Evolutionary conservation across 2,797 vertebrate genomes (phyloP).

Genomic region (Gambusia yucatana): DNA sequence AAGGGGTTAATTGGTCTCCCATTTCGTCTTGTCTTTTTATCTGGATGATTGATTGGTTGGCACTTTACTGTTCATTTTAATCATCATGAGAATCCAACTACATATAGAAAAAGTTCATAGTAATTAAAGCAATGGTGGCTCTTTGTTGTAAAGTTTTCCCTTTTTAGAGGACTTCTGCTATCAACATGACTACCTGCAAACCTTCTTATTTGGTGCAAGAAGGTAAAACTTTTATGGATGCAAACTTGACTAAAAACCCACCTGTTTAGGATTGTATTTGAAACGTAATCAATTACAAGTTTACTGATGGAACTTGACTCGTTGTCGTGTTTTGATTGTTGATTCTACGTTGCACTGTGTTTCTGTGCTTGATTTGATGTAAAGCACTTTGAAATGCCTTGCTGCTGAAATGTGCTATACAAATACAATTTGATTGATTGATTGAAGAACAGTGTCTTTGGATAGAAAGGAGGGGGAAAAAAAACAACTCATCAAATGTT

Average conservation of each 20-base stretch:
- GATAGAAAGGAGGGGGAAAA: not conserved
- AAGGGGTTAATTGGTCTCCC: too few species aligned
- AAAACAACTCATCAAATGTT: not conserved
- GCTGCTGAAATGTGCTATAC: too few species aligned
- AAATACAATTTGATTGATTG: too few species aligned
- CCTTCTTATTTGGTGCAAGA: not conserved
- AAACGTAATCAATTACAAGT: too few species aligned
- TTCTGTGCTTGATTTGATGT: too few species aligned
- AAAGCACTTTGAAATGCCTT: too few species aligned
- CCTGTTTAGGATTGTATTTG: too few species aligned
- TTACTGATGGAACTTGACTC: too few species aligned
- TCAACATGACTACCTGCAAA: not conserved
- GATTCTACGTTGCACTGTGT: too few species aligned
- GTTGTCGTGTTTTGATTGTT: too few species aligned
- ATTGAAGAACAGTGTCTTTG: not conserved
- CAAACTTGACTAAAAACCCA: too few species aligned
- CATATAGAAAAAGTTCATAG: not conserved
- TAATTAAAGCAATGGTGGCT: not conserved
- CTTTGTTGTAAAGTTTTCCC: not conserved
- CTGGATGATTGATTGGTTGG: not conserved
- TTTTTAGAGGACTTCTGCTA: not conserved
- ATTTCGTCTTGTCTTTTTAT: not conserved
- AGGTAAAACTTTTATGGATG: too few species aligned
- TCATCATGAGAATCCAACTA: not conserved
- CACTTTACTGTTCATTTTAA: not conserved